These are phyloP conservation scores for Drosophila funebris DNA, from an alignment of 1,140 invertebrate genomes.

Conservation along the genomic window DNA sequence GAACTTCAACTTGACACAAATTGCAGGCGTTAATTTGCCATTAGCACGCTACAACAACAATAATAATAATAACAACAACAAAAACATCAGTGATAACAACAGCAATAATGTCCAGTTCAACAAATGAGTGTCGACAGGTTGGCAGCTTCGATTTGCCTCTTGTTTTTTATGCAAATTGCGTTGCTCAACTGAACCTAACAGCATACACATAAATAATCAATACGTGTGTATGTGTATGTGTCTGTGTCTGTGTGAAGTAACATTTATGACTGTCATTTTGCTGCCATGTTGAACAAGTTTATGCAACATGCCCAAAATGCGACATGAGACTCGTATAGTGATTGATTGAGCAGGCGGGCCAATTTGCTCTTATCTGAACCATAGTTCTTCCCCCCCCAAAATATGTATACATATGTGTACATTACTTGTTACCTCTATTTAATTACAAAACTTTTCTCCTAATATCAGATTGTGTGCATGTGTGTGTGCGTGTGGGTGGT, in stretches of 20 bases:
- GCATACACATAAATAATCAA: constrained; percentile 33
- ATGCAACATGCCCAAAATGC: constrained; percentile 61
- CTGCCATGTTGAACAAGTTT: constrained; percentile 25
- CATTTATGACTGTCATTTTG: constrained; percentile 53
- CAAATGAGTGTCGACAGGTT: constrained; percentile 42
- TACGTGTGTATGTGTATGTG: constrained; percentile 12
- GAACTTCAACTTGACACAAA: constrained; percentile 45
- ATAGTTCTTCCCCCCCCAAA: background rate
- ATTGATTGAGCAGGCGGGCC: constrained; percentile 46
- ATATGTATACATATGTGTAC: background rate
- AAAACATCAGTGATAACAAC: background rate
- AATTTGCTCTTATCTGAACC: constrained; percentile 31
- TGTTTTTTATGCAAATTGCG: constrained; percentile 43
- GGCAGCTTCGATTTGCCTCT: constrained; percentile 40
- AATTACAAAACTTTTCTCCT: constrained; percentile 39
- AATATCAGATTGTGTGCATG: constrained; percentile 7
- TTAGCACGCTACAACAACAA: constrained; percentile 28
- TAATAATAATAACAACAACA: background rate
- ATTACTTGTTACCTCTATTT: constrained; percentile 22
- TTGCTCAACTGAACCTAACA: constrained; percentile 22
- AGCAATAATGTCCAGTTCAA: background rate
- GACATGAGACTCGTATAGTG: constrained; percentile 28
- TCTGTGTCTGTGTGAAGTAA: constrained; percentile 5
- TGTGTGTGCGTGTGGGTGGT: background rate
- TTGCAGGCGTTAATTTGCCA: constrained; percentile 43